Percentiles rank a stretch among this genome's conserved stretches.
These are phyloP conservation scores for Gisinianus flammeolus DNA, from an alignment of 2,888 invertebrate genomes.

Conservation along the genomic window DNA sequence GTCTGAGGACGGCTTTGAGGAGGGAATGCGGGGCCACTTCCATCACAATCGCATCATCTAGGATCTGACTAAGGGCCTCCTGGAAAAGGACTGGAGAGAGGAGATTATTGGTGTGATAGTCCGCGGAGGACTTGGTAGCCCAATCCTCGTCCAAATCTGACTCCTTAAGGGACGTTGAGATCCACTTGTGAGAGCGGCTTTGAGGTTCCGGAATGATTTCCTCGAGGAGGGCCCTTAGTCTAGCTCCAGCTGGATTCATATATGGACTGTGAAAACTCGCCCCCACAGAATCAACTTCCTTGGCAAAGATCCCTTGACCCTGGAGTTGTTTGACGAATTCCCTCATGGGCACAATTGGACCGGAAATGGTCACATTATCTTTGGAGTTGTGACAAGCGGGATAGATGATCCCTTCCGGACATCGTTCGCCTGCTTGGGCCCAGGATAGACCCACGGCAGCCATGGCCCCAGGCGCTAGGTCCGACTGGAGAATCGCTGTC, in stretches of 20 bases:
- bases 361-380: slow-evolving; percentile 94
- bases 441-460: slow-evolving; percentile 86
- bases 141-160: slow-evolving; percentile 63
- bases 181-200: slow-evolving; percentile 64
- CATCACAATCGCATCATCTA: slow-evolving; percentile 64
- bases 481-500: slow-evolving; percentile 70
- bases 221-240: slow-evolving; percentile 75
- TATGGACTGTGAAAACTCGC: slow-evolving; percentile 94
- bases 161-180: slow-evolving; percentile 66
- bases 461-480: slow-evolving; percentile 79
- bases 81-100: slow-evolving; percentile 65
- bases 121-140: slow-evolving; percentile 65
- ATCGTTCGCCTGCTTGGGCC: too few relatives aligned
- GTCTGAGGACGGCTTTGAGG: slow-evolving; percentile 65
- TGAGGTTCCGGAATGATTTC: slow-evolving; percentile 67
- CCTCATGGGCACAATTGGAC: slow-evolving; percentile 73
- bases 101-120: slow-evolving; percentile 67
- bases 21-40: slow-evolving; percentile 64
- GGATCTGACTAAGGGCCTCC: slow-evolving; percentile 66
- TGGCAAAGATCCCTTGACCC: slow-evolving; percentile 79
- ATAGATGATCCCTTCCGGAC: slow-evolving; percentile 77
- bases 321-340: slow-evolving; percentile 73
- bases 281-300: slow-evolving; percentile 81
- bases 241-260: slow-evolving; percentile 82
- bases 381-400: slow-evolving; percentile 95